Conservation (phyloP, 2,888 invertebrate species). For the Antheraea yamamai region DNA sequence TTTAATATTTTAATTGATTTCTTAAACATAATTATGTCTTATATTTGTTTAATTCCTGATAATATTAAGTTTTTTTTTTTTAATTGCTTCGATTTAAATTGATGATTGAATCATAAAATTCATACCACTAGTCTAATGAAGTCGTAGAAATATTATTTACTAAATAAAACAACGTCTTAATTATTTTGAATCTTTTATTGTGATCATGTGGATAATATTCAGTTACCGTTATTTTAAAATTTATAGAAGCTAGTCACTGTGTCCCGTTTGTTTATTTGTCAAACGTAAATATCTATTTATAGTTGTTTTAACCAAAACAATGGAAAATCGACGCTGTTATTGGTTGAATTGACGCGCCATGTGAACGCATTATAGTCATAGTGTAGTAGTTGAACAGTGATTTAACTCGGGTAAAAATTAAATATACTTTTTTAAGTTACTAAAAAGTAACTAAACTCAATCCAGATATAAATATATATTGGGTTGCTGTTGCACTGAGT, state of each 20-base stretch:
- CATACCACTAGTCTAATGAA: too few relatives aligned
- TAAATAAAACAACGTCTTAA: background rate
- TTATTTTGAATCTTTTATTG: background rate
- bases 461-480: background rate
- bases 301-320: background rate
- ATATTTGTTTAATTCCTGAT: too few relatives aligned
- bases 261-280: background rate
- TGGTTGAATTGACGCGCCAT: background rate
- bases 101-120: too few relatives aligned
- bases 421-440: background rate
- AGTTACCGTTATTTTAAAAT: background rate
- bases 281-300: background rate
- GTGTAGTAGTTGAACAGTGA: background rate
- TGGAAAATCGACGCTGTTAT: background rate
- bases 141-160: background rate
- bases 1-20: too few relatives aligned
- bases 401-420: background rate
- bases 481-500: background rate
- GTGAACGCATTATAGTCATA: conserved; percentile 15
- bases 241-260: background rate
- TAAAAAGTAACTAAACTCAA: background rate
- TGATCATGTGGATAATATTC: background rate
- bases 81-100: too few relatives aligned
- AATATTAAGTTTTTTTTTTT: too few relatives aligned
- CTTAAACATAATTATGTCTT: too few relatives aligned